These are phyloP conservation scores for Poecilia picta DNA, from an alignment of 2,797 vertebrate genomes.

Conservation along the genomic window DNA sequence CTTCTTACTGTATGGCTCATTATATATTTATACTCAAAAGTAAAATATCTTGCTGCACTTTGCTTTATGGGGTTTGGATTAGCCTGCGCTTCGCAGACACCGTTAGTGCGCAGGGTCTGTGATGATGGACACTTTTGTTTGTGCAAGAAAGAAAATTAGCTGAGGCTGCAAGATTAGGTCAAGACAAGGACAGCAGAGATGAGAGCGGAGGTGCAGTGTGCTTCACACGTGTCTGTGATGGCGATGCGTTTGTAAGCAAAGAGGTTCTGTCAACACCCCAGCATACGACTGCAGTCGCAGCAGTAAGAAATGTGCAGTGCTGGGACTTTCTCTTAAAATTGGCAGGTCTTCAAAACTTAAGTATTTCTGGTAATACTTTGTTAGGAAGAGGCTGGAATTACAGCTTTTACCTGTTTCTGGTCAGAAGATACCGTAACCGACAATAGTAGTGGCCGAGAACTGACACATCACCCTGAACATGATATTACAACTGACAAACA, in stretches of 20 bases:
- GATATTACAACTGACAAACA: background rate
- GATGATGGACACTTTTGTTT: slow-evolving; percentile 49
- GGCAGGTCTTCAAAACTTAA: background rate
- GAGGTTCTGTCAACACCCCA: slow-evolving; percentile 38
- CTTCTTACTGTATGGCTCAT: background rate
- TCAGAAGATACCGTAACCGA: background rate
- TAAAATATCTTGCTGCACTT: background rate
- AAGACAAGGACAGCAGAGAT: slow-evolving; percentile 49
- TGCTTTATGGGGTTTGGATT: background rate
- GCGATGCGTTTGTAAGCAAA: slow-evolving; percentile 56
- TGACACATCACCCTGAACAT: background rate
- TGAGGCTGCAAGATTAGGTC: slow-evolving; percentile 52
- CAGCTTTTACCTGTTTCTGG: background rate
- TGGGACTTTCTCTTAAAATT: background rate
- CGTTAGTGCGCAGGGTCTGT: slow-evolving; percentile 54
- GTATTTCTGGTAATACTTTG: background rate
- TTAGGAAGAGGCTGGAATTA: background rate
- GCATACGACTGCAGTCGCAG: slow-evolving; percentile 18
- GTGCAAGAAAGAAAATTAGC: slow-evolving; percentile 40
- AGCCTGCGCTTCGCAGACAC: slow-evolving; percentile 32
- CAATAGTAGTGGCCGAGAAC: background rate
- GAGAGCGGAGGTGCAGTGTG: slow-evolving; percentile 37
- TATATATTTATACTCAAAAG: background rate
- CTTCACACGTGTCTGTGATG: slow-evolving; percentile 23
- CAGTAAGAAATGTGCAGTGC: slow-evolving; percentile 1